A percentile compares a stretch with the other conserved stretches of the same genome.
Conservation (phyloP, 1,140 invertebrate genomes). For the Drosophila repleta region DNA sequence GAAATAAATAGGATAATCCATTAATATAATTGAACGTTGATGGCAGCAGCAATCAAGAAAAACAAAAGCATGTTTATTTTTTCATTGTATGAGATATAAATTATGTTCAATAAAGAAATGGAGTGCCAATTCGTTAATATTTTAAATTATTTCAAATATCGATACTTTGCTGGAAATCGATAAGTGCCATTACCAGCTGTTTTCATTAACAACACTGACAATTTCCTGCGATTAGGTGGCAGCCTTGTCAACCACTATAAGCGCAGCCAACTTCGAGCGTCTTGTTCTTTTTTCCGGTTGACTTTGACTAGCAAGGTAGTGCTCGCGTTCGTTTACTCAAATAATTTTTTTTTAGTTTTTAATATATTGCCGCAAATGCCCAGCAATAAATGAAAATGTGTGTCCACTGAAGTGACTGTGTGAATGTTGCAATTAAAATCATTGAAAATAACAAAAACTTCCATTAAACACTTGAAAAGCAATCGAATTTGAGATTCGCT, state of each 20-base stretch:
- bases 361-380: conserved; percentile 24
- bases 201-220: conserved; percentile 13
- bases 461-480: conserved; percentile 3
- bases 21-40: too few relatives aligned
- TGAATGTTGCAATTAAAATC: conserved; percentile 24
- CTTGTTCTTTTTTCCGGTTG: conserved; percentile 84
- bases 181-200: neutral
- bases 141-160: neutral
- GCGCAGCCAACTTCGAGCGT: conserved; percentile 74
- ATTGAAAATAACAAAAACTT: neutral
- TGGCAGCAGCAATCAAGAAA: too few relatives aligned
- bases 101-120: neutral
- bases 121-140: neutral
- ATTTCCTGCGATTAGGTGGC: conserved; percentile 13
- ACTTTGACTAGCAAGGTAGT: conserved; percentile 83
- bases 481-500: conserved; percentile 16
- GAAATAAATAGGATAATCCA: too few relatives aligned
- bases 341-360: conserved; percentile 42
- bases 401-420: neutral
- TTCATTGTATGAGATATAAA: neutral
- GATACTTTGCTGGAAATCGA: neutral
- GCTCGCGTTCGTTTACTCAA: conserved; percentile 61
- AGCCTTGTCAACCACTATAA: conserved; percentile 34
- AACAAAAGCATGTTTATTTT: too few relatives aligned
- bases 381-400: conserved; percentile 20